phyloP scores from a whole-genome alignment of 2,797 vertebrate genomes.

The Lutjanus argentimaculatus region DNA sequence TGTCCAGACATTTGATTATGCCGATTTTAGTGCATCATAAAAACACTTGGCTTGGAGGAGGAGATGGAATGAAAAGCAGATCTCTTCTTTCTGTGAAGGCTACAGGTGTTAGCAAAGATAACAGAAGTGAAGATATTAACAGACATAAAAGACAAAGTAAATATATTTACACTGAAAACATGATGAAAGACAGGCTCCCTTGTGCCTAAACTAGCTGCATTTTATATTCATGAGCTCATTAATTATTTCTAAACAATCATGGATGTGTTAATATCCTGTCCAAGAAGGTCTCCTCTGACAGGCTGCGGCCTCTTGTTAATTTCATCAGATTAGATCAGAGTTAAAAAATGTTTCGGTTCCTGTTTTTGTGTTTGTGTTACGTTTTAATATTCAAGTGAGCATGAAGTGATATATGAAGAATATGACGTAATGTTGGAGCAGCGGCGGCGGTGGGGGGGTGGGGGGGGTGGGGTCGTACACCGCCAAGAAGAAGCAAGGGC shows the following conservation, averaged over 20 bases:
- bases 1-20: slow-evolving; percentile 60
- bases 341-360: slow-evolving; percentile 16
- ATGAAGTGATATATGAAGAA: slow-evolving; percentile 14
- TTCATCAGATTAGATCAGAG: slow-evolving; percentile 18
- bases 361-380: slow-evolving; percentile 14
- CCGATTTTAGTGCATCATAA: slow-evolving; percentile 45
- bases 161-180: slow-evolving; percentile 45
- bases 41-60: slow-evolving; percentile 16
- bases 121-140: slow-evolving; percentile 31
- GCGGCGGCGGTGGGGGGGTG: too few species aligned
- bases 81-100: slow-evolving; percentile 23
- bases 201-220: slow-evolving; percentile 33
- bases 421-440: slow-evolving; percentile 9
- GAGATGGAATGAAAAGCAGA: slow-evolving; percentile 1
- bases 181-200: slow-evolving; percentile 31
- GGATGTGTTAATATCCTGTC: slow-evolving; percentile 36
- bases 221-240: slow-evolving; percentile 59
- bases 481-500: slow-evolving; percentile 12
- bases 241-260: slow-evolving; percentile 62
- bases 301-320: slow-evolving; percentile 19
- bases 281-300: slow-evolving; percentile 20
- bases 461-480: not conserved
- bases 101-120: slow-evolving; percentile 32
- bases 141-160: slow-evolving; percentile 36
- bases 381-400: slow-evolving; percentile 27